Evolutionary conservation across 2,888 invertebrate genomes (phyloP), one percentile per base, ranked within the genome.

Genomic region (Corythucha ciliata): DNA sequence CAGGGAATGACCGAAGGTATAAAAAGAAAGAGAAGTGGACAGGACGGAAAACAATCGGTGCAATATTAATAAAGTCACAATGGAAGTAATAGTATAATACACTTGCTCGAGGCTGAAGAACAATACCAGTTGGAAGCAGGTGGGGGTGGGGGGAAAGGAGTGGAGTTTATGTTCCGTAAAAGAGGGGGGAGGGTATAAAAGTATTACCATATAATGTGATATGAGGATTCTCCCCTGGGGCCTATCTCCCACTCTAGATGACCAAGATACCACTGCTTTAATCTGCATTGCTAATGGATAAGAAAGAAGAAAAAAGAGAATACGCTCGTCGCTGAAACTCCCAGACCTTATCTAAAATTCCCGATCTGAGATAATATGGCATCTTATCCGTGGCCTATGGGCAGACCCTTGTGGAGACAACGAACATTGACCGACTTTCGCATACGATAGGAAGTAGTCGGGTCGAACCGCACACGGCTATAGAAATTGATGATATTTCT

Each of bases 131-230:
- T 18, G 22, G 24, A 36, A 42, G 34, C 41, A 20, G 42, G 44
- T 26, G 16, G 27, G n/a, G 44, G 44, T n/a, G n/a, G n/a, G n/a
- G n/a, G n/a, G n/a, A n/a, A n/a, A n/a, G n/a, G n/a, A n/a, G n/a
- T n/a, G n/a, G n/a, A n/a, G n/a, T n/a, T n/a, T n/a, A n/a, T n/a
- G n/a, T n/a, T n/a, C n/a, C n/a, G n/a, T n/a, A n/a, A n/a, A n/a
- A n/a, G n/a, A n/a, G n/a, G n/a, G n/a, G n/a, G n/a, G n/a, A n/a
- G n/a, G n/a, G n/a, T n/a, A n/a, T n/a, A n/a, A n/a, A n/a, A n/a
- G 25, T 48, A 51, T 51, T 51, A 51, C 51, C 51, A 51, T 51
- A 51, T 51, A 51, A 51, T 51, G 44, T 51, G 44, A 51, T 41
- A 49, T 33, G 41, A 32, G 51, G 33, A 18, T 33, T 33, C 18